Evolutionary conservation across 2,113 vertebrate species (phyloP), one percentile per base, ranked within the genome.

Genomic region (Albula goreensis): DNA sequence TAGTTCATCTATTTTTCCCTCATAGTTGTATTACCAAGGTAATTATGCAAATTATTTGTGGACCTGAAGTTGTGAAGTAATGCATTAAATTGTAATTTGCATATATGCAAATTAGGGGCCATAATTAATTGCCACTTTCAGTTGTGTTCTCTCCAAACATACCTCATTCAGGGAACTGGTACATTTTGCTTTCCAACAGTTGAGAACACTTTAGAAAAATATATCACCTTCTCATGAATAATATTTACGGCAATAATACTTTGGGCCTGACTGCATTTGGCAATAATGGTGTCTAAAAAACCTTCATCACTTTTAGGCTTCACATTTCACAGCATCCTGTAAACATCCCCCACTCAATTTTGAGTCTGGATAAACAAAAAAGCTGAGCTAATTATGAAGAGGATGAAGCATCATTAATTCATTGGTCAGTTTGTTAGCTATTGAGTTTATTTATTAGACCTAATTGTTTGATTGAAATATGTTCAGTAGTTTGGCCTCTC

Each of bases 21-120:
- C 31, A 56, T 83, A 83, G 53, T 56, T 57, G 4, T 63, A 63
- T 41, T 22, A 77, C 60, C 31, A 22, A 74, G 63, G 56, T 84
- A 84, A 84, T 77, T 70, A 77, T 84, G 83, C 25, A 70, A 74
- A 84, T 74, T 41, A 77, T 6, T 50, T 8, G 41, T n/a, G 63
- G 53, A 4, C 13, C 17, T 77, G 57, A 50, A 70, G 57, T 53
- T 82, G 7, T 56, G 52, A 49, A 83, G 53, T 83, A 50, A 77
- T 66, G 31, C 50, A 84, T 84, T 84, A 50, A 74, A 52, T 50
- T 84, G 83, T 60, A 3, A 84, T 84, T 74, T 84, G 63, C 83
- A 51, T 52, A 74, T 84, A 84, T 52, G 60, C 83, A 84, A 77
- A 74, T 84, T 19, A 74, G 22, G 17, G 13, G 2, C 15, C 53